A percentile compares a stretch with the other conserved stretches of the same genome.
Conservation (phyloP, 2,113 vertebrate genomes). For the Sapajus apella region DNA sequence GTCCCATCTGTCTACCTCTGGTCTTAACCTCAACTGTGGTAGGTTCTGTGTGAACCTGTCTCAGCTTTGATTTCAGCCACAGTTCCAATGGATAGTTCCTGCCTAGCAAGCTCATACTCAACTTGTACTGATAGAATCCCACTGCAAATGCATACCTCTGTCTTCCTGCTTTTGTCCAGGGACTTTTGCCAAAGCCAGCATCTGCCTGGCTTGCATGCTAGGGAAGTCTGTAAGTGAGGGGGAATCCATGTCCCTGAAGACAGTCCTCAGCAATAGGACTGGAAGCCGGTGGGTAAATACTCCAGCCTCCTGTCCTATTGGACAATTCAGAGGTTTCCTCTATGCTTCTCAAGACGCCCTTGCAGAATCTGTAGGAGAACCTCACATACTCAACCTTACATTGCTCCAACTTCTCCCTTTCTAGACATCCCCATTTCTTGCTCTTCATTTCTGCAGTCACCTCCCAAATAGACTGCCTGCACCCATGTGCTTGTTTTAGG, state of each 20-base stretch:
- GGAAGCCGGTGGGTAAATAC: not conserved
- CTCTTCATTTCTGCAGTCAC: not conserved
- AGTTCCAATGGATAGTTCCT: not conserved
- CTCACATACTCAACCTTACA: not conserved
- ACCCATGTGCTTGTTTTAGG: not conserved
- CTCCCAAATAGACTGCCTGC: not conserved
- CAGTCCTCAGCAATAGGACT: not conserved
- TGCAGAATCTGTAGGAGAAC: not conserved
- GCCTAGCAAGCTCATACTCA: not conserved
- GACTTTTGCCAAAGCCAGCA: not conserved
- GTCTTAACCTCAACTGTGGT: not conserved
- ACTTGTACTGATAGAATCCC: not conserved
- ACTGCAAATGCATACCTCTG: not conserved
- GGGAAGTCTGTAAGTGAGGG: not conserved
- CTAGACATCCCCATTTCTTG: not conserved
- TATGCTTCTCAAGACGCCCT: not conserved
- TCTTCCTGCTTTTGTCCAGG: not conserved
- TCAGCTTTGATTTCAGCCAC: not conserved
- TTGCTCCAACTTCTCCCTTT: not conserved
- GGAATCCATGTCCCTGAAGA: not conserved
- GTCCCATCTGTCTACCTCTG: not conserved
- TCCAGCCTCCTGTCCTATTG: not conserved
- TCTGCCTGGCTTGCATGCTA: not conserved
- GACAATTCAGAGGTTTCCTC: not conserved
- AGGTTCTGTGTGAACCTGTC: not conserved